Evolutionary conservation across 1,140 invertebrate genomes (phyloP).

Genomic region (Zeugodacus cucurbitae): DNA sequence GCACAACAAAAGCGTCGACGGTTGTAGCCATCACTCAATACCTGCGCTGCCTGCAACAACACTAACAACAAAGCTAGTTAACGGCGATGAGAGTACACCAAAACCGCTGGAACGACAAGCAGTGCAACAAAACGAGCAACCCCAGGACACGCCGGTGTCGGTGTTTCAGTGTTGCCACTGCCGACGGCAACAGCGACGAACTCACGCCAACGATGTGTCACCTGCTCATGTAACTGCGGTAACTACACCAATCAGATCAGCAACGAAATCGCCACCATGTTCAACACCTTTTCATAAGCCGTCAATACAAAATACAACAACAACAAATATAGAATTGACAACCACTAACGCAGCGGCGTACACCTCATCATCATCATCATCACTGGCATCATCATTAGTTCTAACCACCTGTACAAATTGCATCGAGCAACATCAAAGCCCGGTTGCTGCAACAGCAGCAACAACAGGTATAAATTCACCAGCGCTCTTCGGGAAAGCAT

Average conservation of each 20-base stretch:
- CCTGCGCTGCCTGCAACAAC: neutral
- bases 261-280: neutral
- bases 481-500: neutral
- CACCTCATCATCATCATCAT: neutral
- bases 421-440: neutral
- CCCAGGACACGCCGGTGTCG: too few relatives aligned
- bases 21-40: neutral
- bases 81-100: neutral
- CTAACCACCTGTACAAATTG: constrained; percentile 5
- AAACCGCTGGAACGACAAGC: neutral
- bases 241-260: neutral
- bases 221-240: neutral
- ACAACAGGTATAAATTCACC: too few relatives aligned
- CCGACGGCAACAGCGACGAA: neutral
- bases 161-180: neutral
- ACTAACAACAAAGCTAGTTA: neutral
- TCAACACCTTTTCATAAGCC: neutral
- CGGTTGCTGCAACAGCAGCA: neutral
- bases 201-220: neutral
- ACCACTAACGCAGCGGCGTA: neutral
- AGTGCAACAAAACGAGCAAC: neutral
- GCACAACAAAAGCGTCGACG: too few relatives aligned
- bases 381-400: neutral
- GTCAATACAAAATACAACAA: neutral
- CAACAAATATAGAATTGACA: neutral